phyloP scores from a whole-genome alignment of 2,888 invertebrate species.

The Ceratothoa steindachneri region DNA sequence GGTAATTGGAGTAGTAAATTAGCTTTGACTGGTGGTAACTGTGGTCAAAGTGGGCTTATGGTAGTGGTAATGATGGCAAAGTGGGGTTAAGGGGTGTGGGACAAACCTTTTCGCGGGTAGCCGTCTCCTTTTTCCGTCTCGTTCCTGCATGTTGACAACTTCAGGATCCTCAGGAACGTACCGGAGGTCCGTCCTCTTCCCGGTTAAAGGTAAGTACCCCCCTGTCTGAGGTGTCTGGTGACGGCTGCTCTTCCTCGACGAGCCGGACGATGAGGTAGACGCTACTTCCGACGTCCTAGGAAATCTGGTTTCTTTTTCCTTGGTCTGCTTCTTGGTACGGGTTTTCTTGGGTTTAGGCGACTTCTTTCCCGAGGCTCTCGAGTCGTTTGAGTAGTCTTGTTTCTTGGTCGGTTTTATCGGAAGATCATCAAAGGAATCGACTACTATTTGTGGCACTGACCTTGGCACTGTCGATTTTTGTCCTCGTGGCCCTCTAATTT shows the following conservation, averaged over 20 bases:
- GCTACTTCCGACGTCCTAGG: too few relatives aligned
- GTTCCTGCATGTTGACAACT: not conserved
- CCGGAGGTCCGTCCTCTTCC: not conserved
- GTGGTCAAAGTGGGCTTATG: too few relatives aligned
- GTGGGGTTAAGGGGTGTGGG: too few relatives aligned
- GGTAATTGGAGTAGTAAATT: too few relatives aligned
- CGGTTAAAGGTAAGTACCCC: too few relatives aligned
- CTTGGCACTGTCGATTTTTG: not conserved
- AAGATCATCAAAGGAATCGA: not conserved
- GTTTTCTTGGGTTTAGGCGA: not conserved
- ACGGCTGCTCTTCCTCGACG: not conserved
- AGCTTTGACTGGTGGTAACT: too few relatives aligned
- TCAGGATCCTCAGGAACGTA: not conserved
- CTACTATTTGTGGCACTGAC: not conserved
- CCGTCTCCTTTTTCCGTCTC: not conserved
- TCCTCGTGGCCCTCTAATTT: not conserved
- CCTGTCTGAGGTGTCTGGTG: not conserved
- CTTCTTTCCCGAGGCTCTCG: not conserved
- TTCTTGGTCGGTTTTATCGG: too few relatives aligned
- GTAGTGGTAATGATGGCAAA: too few relatives aligned
- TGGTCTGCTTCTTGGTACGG: too few relatives aligned
- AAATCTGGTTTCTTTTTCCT: not conserved
- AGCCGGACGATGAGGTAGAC: too few relatives aligned
- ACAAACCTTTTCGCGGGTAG: not conserved
- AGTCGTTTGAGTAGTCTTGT: too few relatives aligned